Conservation (phyloP, 2,113 vertebrate genomes). For the Cisticola juncidis region DNA sequence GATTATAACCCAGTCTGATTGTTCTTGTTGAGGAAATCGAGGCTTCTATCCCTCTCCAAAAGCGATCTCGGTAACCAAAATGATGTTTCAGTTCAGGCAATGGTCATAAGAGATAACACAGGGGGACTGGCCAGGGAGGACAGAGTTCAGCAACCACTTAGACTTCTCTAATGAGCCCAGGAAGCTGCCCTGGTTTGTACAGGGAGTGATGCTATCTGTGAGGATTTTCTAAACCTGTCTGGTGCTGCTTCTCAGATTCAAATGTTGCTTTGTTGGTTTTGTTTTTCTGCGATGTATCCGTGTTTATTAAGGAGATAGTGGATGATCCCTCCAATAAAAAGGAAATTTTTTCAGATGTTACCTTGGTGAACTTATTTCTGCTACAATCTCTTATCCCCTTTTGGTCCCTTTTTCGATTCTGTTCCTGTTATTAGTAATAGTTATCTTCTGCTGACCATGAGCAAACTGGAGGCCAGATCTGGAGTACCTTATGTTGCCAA, state of each 20-base stretch:
- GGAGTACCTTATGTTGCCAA: neutral
- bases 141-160: constrained; percentile 46
- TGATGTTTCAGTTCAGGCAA: constrained; percentile 34
- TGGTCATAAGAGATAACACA: constrained; percentile 15
- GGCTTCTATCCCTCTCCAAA: constrained; percentile 33
- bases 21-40: constrained; percentile 14
- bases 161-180: neutral
- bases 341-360: neutral
- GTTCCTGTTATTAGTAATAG: neutral
- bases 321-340: neutral
- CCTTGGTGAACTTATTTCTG: neutral
- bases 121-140: constrained; percentile 33
- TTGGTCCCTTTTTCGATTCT: neutral
- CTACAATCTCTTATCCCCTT: neutral
- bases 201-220: neutral
- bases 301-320: neutral
- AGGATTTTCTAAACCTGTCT: neutral
- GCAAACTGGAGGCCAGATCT: neutral
- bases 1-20: neutral
- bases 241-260: neutral
- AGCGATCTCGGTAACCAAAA: constrained; percentile 30
- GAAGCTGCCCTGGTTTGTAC: neutral
- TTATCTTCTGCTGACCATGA: neutral
- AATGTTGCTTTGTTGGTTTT: neutral
- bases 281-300: neutral